These are phyloP conservation scores for Hyperopisus bebe DNA, from an alignment of 2,113 vertebrate genomes.

Conservation along the genomic window DNA sequence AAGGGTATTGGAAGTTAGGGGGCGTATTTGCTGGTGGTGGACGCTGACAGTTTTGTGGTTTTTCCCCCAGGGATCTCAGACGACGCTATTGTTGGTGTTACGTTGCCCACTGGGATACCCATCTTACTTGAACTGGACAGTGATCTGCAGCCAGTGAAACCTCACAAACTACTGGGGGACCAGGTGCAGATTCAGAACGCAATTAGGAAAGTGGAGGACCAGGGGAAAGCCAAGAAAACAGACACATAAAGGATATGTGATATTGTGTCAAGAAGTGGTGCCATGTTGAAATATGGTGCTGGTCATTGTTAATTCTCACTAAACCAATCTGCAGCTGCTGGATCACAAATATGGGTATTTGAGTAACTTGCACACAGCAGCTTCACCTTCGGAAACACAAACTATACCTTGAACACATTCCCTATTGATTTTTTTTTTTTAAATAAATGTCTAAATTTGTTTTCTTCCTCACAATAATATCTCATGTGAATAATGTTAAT, in stretches of 20 bases:
- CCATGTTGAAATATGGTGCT: not conserved
- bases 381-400: not conserved
- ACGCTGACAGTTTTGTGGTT: not conserved
- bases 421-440: not conserved
- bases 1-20: not conserved
- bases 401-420: not conserved
- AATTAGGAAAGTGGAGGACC: slow-evolving; percentile 95
- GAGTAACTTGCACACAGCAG: not conserved
- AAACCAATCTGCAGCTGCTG: not conserved
- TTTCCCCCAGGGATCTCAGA: slow-evolving; percentile 78
- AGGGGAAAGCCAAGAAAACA: slow-evolving; percentile 73
- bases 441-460: not conserved
- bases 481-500: not conserved
- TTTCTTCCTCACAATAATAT: not conserved
- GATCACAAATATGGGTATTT: not conserved
- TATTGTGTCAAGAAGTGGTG: too few species aligned
- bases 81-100: slow-evolving; percentile 76
- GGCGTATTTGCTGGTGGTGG: not conserved
- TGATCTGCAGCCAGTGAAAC: slow-evolving; percentile 72
- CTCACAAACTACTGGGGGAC: slow-evolving; percentile 82
- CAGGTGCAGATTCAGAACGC: slow-evolving; percentile 85
- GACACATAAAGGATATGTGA: not conserved
- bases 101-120: slow-evolving; percentile 89
- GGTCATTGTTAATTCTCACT: not conserved
- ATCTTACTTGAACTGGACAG: slow-evolving; percentile 86